Evolutionary conservation across 1,140 invertebrate genomes (phyloP).

Genomic region (Sitodiplosis mosellana): DNA sequence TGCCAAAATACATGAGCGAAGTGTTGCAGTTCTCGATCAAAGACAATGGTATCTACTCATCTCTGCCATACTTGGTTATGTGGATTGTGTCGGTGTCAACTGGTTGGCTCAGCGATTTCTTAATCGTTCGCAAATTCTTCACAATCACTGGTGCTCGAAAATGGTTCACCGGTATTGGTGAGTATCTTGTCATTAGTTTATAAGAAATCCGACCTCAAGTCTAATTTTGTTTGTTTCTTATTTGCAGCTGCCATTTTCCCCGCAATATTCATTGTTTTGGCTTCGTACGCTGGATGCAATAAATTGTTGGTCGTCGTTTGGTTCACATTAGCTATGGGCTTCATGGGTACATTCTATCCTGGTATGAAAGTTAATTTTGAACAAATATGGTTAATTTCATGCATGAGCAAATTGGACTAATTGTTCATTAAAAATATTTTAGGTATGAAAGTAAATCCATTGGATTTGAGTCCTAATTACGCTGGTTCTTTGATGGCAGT

Average conservation of each 20-base stretch:
- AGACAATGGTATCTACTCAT: slow-evolving; percentile 44
- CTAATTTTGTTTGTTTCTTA: slow-evolving; percentile 3
- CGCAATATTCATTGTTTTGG: slow-evolving; percentile 58
- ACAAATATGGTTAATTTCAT: too few relatives aligned
- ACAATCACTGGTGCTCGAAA: slow-evolving; percentile 43
- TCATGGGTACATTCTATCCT: slow-evolving; percentile 58
- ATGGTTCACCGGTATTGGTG: slow-evolving; percentile 52
- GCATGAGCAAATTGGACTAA: too few relatives aligned
- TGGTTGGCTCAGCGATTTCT: slow-evolving; percentile 45
- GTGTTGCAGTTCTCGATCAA: slow-evolving; percentile 69
- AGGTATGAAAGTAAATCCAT: slow-evolving; percentile 59
- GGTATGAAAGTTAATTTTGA: too few relatives aligned
- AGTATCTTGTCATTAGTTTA: slow-evolving; percentile 6
- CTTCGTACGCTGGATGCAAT: slow-evolving; percentile 63
- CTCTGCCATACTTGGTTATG: slow-evolving; percentile 52
- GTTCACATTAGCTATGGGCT: slow-evolving; percentile 50
- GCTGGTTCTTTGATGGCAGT: slow-evolving; percentile 68
- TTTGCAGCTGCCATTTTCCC: slow-evolving; percentile 43
- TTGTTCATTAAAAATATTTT: too few relatives aligned
- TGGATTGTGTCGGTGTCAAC: slow-evolving; percentile 48
- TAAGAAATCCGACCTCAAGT: not conserved
- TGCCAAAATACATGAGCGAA: slow-evolving; percentile 83
- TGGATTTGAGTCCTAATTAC: slow-evolving; percentile 68
- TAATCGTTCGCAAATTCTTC: slow-evolving; percentile 36
- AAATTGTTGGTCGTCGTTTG: slow-evolving; percentile 37